phyloP scores from a whole-genome alignment of 2,888 invertebrate genomes.

The Ochropacha duplaris region DNA sequence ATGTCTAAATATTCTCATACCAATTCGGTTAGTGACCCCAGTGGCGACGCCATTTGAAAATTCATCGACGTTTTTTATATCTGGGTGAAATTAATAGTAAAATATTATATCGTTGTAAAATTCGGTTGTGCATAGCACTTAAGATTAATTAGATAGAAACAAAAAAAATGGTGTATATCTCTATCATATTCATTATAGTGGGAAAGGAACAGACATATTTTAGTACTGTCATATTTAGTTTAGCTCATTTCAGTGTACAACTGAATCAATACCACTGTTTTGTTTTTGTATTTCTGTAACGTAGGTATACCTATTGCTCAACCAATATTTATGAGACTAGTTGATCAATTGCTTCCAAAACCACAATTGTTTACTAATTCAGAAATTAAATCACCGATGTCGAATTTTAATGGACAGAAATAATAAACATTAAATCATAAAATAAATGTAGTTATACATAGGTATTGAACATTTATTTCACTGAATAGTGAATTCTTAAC shows the following conservation, averaged over 20 bases:
- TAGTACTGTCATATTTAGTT: neutral
- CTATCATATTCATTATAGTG: no score
- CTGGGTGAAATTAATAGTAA: neutral
- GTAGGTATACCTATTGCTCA: neutral
- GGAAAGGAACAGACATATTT: no score
- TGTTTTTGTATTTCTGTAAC: neutral
- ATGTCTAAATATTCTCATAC: neutral
- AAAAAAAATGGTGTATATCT: no score
- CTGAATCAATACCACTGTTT: neutral
- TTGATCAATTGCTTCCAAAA: neutral
- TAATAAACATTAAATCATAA: neutral
- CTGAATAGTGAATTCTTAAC: conserved; percentile 5
- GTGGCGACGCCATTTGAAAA: neutral
- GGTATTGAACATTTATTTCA: no score
- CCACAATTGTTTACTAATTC: neutral
- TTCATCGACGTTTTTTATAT: neutral
- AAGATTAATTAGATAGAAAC: no score
- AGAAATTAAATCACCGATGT: neutral
- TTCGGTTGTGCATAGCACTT: no score
- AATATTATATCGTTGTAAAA: no score
- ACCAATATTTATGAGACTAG: neutral
- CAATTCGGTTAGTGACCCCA: neutral
- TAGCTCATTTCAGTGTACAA: no score
- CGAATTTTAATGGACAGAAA: neutral
- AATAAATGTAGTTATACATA: neutral